These are phyloP conservation scores for Pocillopora meandrina DNA, from an alignment of 92 coral and sea anemone species.

Conservation along the genomic window DNA sequence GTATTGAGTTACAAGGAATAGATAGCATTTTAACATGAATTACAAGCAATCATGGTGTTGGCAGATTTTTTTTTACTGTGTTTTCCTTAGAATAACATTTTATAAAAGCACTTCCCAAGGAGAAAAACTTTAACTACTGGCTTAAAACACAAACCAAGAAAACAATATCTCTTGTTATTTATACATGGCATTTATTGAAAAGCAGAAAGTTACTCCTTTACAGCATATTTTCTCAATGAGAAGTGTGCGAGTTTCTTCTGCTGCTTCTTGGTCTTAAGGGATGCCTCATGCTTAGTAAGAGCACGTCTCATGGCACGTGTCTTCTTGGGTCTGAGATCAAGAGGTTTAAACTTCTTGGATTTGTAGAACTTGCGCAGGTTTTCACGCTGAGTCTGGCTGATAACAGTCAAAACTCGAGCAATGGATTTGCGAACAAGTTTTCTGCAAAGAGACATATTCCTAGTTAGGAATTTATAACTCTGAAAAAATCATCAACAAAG, in stretches of 20 bases:
- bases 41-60: no score
- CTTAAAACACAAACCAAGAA: background rate
- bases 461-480: background rate
- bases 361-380: conserved; percentile 93
- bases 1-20: no score
- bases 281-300: conserved; percentile 89
- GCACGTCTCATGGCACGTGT: conserved; percentile 95
- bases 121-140: background rate
- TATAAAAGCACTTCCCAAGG: background rate
- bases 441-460: conserved; percentile 35
- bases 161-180: background rate
- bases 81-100: no score
- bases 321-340: conserved; percentile 92
- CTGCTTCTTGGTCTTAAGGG: conserved; percentile 83
- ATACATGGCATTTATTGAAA: conserved; percentile 49
- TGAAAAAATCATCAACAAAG: background rate
- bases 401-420: conserved; percentile 95
- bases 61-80: no score
- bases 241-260: conserved; percentile 94
- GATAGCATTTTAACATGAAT: no score
- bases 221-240: conserved; percentile 94
- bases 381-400: conserved; percentile 96
- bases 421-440: conserved; percentile 95
- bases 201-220: conserved; percentile 79
- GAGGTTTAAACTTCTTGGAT: conserved; percentile 93